Evolutionary conservation across 2,797 vertebrate species (phyloP), one percentile per base, ranked within the genome.

Genomic region (Heterohyrax brucei): DNA sequence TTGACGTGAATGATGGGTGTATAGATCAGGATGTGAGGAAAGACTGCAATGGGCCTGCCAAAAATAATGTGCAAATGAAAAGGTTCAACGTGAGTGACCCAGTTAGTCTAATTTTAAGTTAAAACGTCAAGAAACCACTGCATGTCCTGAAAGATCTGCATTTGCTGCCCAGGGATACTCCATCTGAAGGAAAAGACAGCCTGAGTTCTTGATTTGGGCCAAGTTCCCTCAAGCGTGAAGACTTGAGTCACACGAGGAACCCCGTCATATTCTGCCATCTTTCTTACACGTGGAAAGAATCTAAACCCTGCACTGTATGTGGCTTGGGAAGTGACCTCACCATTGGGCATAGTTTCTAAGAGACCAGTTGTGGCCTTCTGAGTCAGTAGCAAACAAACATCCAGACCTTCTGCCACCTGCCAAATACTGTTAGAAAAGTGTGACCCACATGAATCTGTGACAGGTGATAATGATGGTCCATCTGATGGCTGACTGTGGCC

Each of bases 101-200:
- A 0, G 50, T 95, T 83, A 86, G 75, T 85, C 30, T 92, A 94
- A 95, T 77, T 94, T 94, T 85, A 96, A 96, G 89, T 73, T 19
- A 53, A 95, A 94, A 81, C 95, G 75, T 95, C 77, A 94, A 93
- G 78, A 94, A 90, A 86, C 12, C 53, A 39, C 0, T 96, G 62
- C 24, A 10, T 93, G 62, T 94, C 64, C 91, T 82, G 83, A 56
- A 64, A 90, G 24, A 87, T 88, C 56, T 88, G 19, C 28, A 75
- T 87, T 39, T 16, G 24, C 72, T 91, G 59, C 30, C 87, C 66
- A 70, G 10, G 90, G 53, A 93, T 39, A 68, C 70, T 33, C 19
- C 75, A 53, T 21, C 18, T 48, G 64, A 77, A 89, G 95, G 56
- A 82, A 48, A 91, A 96, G 83, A 46, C 28, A 76, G 86, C 48